Evolutionary conservation across 2,113 vertebrate species (phyloP), one percentile per base, ranked within the genome.

Genomic region (Numenius arquata): DNA sequence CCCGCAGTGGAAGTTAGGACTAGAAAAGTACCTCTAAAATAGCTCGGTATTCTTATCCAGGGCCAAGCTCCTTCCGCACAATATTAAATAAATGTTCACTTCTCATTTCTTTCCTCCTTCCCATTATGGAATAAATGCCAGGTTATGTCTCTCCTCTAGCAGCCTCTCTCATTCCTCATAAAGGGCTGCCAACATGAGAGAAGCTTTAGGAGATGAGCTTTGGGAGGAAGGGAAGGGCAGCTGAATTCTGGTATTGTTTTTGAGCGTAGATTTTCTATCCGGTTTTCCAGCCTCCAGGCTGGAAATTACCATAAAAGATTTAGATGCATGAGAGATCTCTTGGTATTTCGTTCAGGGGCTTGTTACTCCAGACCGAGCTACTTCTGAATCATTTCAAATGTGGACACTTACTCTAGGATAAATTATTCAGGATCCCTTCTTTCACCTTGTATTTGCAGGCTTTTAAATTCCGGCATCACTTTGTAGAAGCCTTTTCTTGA

Each of bases 341-440:
- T 94, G 92, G 4, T 95, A 91, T 59, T 95, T 95, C 79, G 55
- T 90, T 91, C 78, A 80, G 78, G 81, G 63, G 38, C 63, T 77
- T 88, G 85, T 94, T 90, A 71, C 90, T 91, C 74, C 90, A 96
- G 73, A 85, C 88, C 1, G 8, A 89, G 94, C 89, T 96, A 89
- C 96, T 96, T 94, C 87, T 78, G 87, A 94, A 58, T 89, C 81
- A 79, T 79, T 93, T 92, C 81, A 89, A 85, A 88, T 94, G 88
- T 91, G 93, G 81, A 91, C 91, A 79, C 74, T 97, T 96, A 96
- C 93, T 93, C 48, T 76, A 45, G 87, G 66, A 93, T 97, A 88
- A 96, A 97, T 96, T 96, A 95, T 95, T 95, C 88, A 97, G 63
- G 72, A 93, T 86, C 55, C 15, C 29, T 86, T 93, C 89, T 95